Base-by-base conservation (phyloP, 2,113 vertebrate species). In the Alectura lathami region DNA sequence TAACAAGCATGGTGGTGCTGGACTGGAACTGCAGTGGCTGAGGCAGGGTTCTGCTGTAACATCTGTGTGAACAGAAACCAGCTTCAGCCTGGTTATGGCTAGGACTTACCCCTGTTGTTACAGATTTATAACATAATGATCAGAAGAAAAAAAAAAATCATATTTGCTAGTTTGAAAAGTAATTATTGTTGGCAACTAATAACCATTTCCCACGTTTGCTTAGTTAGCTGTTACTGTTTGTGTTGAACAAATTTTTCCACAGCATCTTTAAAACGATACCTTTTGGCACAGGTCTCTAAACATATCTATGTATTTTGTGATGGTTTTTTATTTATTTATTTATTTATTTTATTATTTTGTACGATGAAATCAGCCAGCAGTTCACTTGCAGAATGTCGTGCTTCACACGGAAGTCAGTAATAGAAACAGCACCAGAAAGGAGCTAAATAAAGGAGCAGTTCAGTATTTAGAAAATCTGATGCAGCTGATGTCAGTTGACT, bases 21-120 rank as follows among this genome's bases (percentile, higher is more conserved):
- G n/a, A 64, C 29, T 11, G 24, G 32, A 68, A 8, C 21, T 34
- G 29, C 26, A 24, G 42, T 8, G 30, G 8, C 11, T 22, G 21
- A 23, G 45, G 30, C 36, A 67, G 30, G 6, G 7, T 45, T 70
- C 54, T 77, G 26, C 14, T 20, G 16, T 62, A 45, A 86, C 45
- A 9, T 8, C 11, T 5, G 4, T 9, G 4, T 17, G 10, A 0
- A 13, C 32, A 34, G 8, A 15, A 38, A 84, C 17, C 3, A 53
- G 13, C 16, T 66, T 59, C 1, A 80, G 14, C 17, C 23, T 51
- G 13, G 13, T 8, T 36, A 14, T 17, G 18, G 45, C 45, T 13
- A 17, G 17, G 32, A 48, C n/a, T n/a, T n/a, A n/a, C n/a, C n/a
- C n/a, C n/a, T n/a, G n/a, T n/a, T n/a, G n/a, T n/a, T n/a, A n/a